phyloP scores from a whole-genome alignment of 2,888 invertebrate genomes.

The Camponotus fellah region DNA sequence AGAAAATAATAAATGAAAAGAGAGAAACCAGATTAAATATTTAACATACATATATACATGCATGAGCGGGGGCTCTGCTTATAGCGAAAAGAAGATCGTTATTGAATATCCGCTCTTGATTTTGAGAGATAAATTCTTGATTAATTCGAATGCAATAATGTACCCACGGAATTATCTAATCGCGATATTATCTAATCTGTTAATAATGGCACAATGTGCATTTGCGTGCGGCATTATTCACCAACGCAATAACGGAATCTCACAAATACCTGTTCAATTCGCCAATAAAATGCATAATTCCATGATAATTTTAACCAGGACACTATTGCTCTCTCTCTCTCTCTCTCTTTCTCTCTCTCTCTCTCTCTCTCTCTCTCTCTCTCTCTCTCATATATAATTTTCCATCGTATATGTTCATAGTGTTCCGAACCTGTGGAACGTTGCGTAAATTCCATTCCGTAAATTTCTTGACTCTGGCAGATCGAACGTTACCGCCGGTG shows the following conservation, averaged over 20 bases:
- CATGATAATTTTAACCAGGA: constrained; percentile 25
- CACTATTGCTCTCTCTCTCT: constrained; percentile 1
- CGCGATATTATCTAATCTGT: constrained; percentile 6
- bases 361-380: neutral
- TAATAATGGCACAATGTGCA: constrained; percentile 22
- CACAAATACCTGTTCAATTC: constrained; percentile 28
- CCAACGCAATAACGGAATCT: constrained; percentile 25
- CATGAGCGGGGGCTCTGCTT: neutral
- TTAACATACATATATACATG: neutral
- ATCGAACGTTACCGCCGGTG: constrained; percentile 35
- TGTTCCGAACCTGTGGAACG: constrained; percentile 29
- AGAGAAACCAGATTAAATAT: neutral
- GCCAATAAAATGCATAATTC: constrained; percentile 36
- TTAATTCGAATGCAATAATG: neutral
- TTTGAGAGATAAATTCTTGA: neutral
- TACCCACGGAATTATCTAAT: constrained; percentile 20
- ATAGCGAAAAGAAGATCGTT: neutral
- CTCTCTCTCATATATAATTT: constrained; percentile 23
- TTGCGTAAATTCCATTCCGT: constrained; percentile 49
- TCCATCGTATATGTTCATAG: constrained; percentile 5
- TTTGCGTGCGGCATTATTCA: neutral
- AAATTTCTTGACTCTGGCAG: constrained; percentile 48
- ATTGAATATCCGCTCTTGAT: neutral
- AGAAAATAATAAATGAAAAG: neutral
- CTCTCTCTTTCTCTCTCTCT: too few species aligned